A percentile compares a stretch with the other conserved stretches of the same genome.
phyloP scores from a whole-genome alignment of 2,797 vertebrate species.

The Malacoraja senta region DNA sequence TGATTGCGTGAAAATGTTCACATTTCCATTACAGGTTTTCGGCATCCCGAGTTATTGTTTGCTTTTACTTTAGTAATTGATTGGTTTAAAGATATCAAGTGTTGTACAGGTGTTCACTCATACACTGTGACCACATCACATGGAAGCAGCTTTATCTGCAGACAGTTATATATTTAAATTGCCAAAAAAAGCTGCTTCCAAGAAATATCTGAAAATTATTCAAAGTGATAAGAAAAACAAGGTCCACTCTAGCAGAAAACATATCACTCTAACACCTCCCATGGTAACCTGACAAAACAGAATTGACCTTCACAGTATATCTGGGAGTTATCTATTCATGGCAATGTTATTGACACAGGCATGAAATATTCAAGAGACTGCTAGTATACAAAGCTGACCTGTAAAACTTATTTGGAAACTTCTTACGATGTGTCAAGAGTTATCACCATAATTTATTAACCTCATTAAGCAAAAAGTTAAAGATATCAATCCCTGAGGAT shows the following conservation, averaged over 20 bases:
- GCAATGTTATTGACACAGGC: background rate
- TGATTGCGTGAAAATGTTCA: background rate
- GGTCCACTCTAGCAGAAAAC: background rate
- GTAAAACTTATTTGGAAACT: background rate
- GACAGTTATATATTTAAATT: background rate
- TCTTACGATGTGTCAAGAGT: background rate
- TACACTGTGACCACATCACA: background rate
- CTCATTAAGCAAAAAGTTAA: background rate
- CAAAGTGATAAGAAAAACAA: background rate
- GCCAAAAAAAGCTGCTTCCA: background rate
- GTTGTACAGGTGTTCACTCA: background rate
- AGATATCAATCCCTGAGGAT: background rate
- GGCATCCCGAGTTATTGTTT: background rate
- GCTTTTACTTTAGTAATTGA: background rate
- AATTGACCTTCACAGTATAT: background rate
- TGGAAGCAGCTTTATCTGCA: background rate
- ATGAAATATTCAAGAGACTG: background rate
- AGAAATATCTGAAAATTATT: background rate
- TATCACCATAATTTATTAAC: background rate
- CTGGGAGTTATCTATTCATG: background rate
- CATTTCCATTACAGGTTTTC: background rate
- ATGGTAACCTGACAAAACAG: background rate
- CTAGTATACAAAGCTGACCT: background rate
- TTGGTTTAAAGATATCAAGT: background rate
- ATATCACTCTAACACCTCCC: background rate